A percentile compares a stretch with the other conserved stretches of the same genome.
These are phyloP conservation scores for Coracias cyanogaster DNA, from an alignment of 2,797 vertebrate species.

Conservation along the genomic window DNA sequence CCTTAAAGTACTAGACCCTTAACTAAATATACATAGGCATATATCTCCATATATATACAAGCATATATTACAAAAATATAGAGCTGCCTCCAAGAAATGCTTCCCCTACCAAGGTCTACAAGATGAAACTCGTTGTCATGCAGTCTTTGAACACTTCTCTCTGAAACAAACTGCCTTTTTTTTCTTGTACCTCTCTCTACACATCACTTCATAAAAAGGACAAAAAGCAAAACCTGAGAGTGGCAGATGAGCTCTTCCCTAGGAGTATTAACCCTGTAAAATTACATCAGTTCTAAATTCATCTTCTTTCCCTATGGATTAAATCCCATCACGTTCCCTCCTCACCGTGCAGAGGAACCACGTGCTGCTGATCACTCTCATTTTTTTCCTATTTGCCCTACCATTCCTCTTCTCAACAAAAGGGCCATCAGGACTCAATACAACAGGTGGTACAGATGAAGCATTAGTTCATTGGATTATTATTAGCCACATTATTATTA, in stretches of 20 bases:
- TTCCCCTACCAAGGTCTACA: neutral
- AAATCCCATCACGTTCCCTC: neutral
- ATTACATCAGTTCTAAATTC: neutral
- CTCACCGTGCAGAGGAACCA: neutral
- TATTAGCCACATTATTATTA: constrained; percentile 34
- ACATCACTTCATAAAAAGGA: neutral
- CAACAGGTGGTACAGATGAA: neutral
- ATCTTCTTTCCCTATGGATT: neutral
- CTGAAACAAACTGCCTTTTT: neutral
- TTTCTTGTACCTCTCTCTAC: neutral
- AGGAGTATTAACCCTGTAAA: neutral
- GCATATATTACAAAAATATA: neutral
- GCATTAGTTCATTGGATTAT: neutral
- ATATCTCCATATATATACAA: neutral
- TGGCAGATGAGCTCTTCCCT: neutral
- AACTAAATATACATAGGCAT: neutral
- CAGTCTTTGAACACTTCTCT: neutral
- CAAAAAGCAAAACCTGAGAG: neutral
- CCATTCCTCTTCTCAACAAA: neutral
- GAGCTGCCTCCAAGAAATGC: neutral
- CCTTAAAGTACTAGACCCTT: neutral
- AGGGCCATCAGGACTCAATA: neutral
- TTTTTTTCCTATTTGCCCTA: neutral
- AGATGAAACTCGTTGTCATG: neutral
- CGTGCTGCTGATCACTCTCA: neutral